phyloP scores from a whole-genome alignment of 2,797 vertebrate species.

The Spinibarbus caldwelli region DNA sequence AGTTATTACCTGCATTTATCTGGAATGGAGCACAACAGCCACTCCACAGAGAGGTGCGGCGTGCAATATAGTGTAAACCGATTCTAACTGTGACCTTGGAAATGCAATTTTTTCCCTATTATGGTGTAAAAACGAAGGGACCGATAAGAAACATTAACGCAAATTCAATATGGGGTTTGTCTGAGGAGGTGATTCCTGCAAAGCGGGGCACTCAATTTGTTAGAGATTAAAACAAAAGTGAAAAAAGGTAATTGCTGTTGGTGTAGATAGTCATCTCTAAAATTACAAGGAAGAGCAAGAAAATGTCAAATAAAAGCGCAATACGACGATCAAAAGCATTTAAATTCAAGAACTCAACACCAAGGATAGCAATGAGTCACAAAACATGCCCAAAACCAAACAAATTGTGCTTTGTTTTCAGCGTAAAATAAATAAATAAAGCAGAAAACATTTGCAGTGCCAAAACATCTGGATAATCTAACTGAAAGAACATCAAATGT shows the following conservation, averaged over 20 bases:
- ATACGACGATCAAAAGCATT: conserved; percentile 3
- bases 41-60: conserved; percentile 9
- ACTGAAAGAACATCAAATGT: background rate
- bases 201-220: conserved; percentile 29
- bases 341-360: background rate
- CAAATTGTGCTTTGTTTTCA: background rate
- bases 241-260: conserved; percentile 21
- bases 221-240: conserved; percentile 22
- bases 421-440: background rate
- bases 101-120: conserved; percentile 46
- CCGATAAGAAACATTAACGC: conserved; percentile 43
- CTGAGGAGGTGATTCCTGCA: conserved; percentile 21
- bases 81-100: conserved; percentile 49
- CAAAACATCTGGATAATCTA: background rate
- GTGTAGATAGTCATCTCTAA: background rate
- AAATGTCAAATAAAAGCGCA: background rate
- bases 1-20: conserved; percentile 44
- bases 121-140: conserved; percentile 3
- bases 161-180: conserved; percentile 45
- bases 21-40: conserved; percentile 22
- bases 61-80: conserved; percentile 30
- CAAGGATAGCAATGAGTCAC: background rate
- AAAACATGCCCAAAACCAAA: background rate
- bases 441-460: background rate
- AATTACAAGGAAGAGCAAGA: background rate